phyloP scores from a whole-genome alignment of 2,113 vertebrate genomes.

The Saguinus midas region DNA sequence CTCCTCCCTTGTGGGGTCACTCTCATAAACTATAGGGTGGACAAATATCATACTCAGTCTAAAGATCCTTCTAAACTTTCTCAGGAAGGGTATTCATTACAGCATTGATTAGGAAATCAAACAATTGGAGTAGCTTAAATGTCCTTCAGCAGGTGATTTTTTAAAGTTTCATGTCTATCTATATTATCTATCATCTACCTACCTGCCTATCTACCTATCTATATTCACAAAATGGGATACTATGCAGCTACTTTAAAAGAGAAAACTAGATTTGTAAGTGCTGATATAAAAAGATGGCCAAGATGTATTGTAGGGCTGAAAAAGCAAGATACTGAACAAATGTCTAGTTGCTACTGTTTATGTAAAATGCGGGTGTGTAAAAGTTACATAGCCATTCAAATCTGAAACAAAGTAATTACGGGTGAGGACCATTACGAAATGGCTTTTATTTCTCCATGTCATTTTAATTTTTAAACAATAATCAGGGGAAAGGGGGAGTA shows the following conservation, averaged over 20 bases:
- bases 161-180: not conserved
- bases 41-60: not conserved
- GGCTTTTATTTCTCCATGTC: not conserved
- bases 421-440: not conserved
- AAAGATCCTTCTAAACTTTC: slow-evolving; percentile 29
- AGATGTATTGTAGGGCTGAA: not conserved
- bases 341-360: not conserved
- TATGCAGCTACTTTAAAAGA: not conserved
- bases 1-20: not conserved
- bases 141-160: not conserved
- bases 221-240: not conserved
- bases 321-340: slow-evolving; percentile 26
- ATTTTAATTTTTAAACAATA: slow-evolving; percentile 40
- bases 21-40: not conserved
- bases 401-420: not conserved
- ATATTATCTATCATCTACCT: too few species aligned
- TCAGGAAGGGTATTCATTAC: slow-evolving; percentile 6
- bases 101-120: not conserved
- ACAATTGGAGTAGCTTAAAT: slow-evolving; percentile 9
- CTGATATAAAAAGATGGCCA: slow-evolving; percentile 13
- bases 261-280: not conserved
- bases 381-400: not conserved
- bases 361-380: not conserved
- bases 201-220: not conserved
- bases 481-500: not conserved